Evolutionary conservation across 2,888 invertebrate species (phyloP).

Genomic region (Orthonychiurus folsomi): DNA sequence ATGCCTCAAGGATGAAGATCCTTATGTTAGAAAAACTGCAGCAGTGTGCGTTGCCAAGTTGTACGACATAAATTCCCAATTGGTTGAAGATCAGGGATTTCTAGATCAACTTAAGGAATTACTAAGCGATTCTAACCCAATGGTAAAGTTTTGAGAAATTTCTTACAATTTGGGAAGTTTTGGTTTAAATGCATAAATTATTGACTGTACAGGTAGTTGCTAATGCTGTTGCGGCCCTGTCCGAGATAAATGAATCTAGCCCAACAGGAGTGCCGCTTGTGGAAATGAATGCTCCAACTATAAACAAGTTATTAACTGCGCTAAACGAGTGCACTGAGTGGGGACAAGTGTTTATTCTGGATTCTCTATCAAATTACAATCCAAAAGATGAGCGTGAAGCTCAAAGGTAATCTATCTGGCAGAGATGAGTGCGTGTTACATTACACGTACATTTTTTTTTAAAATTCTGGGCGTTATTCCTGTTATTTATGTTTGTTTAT

Average conservation of each 20-base stretch:
- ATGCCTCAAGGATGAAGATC: conserved; percentile 90
- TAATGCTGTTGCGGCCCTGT: conserved; percentile 95
- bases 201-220: conserved; percentile 65
- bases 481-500: conserved; percentile 17
- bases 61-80: conserved; percentile 79
- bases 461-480: background rate
- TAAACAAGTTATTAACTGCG: conserved; percentile 95
- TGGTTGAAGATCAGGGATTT: conserved; percentile 82
- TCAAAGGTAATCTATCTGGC: conserved; percentile 56
- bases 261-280: conserved; percentile 89
- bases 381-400: conserved; percentile 96
- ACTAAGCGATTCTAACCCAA: conserved; percentile 96
- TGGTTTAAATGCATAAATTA: background rate
- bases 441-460: conserved; percentile 4
- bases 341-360: conserved; percentile 97
- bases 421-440: no score
- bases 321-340: conserved; percentile 99
- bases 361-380: conserved; percentile 91
- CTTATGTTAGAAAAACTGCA: conserved; percentile 96
- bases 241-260: conserved; percentile 96
- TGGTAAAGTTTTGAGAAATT: conserved; percentile 54
- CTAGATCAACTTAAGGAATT: conserved; percentile 93
- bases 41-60: conserved; percentile 98
- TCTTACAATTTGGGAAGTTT: conserved; percentile 6
- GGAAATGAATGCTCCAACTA: conserved; percentile 93